Evolutionary conservation across 2,888 invertebrate species (phyloP), one percentile per base, ranked within the genome.

Genomic region (Odontomyia ornata): DNA sequence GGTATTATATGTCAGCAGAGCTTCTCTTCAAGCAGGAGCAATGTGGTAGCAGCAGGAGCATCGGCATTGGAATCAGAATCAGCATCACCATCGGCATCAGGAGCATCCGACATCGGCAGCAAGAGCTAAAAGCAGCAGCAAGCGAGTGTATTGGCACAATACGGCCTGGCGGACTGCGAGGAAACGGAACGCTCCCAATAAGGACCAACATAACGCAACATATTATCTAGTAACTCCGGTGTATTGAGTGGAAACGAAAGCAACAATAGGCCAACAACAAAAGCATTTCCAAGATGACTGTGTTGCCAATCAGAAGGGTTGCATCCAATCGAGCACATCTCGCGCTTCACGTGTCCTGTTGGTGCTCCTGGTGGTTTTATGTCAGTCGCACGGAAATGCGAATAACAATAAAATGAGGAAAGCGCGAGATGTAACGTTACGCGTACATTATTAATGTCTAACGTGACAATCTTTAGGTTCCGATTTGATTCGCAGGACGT

Each of bases 1-100:
- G 57, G 73, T 60, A 73, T 73, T 73, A 43, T 73, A 73, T 73
- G 73, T 73, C 73, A 73, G 73, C 57, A 73, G 43, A 57, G 60
- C 69, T 46, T 69, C 69, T 69, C 69, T 69, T 30, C 73, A 73
- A 21, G 57, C 57, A 73, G 60, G 73, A 73, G 73, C 73, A 73
- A 57, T 57, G 21, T 73, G 57, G 57, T 36, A 30, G 57, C 57
- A 72, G 72, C 56, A 72, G 30, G 57, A 73, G 52, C 30, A 72
- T 57, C 57, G 57, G 56, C 72, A 69, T 46, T 69, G 69, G 69
- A 36, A 65, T 65, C 18, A n/a, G 65, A 69, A 30, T 27, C 69
- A 69, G 46, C 69, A 69, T 69, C 64, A 30, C 15, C 69, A 47
- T 36, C 36, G 18, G 11, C 52, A 18, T 52, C 52, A 52, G 7